phyloP scores from a whole-genome alignment of 2,797 vertebrate genomes.

The Pangasius djambal region DNA sequence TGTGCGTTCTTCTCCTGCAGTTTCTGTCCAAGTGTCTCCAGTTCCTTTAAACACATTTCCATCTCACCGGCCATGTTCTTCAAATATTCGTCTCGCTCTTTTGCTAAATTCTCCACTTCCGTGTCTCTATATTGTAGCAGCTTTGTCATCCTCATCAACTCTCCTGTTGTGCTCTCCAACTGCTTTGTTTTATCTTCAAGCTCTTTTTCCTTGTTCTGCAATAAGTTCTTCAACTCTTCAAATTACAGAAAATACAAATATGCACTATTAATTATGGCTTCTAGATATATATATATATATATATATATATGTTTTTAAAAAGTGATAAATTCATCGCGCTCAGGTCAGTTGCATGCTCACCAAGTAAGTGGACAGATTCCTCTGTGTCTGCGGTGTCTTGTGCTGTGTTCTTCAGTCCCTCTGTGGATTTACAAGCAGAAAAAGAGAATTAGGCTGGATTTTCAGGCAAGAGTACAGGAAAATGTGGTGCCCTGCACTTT shows the following conservation, averaged over 20 bases:
- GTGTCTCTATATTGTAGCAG: neutral
- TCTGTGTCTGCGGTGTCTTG: neutral
- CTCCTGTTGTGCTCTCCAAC: neutral
- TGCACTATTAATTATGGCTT: neutral
- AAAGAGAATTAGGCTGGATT: neutral
- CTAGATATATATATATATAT: no score
- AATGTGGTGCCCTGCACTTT: neutral
- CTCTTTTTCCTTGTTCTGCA: neutral
- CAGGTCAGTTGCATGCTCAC: neutral
- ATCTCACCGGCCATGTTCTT: neutral
- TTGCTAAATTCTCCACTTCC: neutral
- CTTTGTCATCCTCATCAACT: neutral
- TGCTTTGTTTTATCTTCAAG: neutral
- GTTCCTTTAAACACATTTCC: constrained; percentile 15
- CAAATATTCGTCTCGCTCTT: neutral
- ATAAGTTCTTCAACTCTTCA: neutral
- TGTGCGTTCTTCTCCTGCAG: constrained; percentile 33
- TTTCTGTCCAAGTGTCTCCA: constrained; percentile 19
- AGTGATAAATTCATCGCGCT: neutral
- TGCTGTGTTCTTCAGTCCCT: neutral
- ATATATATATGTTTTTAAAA: neutral
- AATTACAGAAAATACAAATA: neutral
- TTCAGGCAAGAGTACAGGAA: no score
- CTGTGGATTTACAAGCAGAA: neutral
- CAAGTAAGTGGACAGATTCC: neutral